phyloP scores from a whole-genome alignment of 1,140 invertebrate species.

The Hypsibius dujardini region DNA sequence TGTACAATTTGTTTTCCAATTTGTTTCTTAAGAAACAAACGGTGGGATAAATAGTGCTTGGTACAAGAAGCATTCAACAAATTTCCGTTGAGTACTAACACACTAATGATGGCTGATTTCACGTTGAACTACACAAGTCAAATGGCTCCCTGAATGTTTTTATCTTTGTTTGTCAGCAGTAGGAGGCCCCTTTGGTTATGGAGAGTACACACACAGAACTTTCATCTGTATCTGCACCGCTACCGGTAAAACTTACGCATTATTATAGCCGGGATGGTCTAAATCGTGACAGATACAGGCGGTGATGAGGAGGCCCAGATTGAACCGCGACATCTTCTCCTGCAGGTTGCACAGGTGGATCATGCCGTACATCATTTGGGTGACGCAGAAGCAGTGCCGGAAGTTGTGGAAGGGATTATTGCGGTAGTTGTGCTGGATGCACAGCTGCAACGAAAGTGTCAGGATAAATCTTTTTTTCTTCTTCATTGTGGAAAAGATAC shows the following conservation, averaged over 20 bases:
- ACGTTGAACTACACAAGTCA: too few species aligned
- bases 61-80: too few species aligned
- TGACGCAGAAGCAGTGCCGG: constrained; percentile 68
- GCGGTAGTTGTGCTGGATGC: constrained; percentile 67
- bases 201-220: neutral
- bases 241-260: constrained; percentile 32
- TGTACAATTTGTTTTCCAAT: too few species aligned
- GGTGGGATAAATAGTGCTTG: too few species aligned
- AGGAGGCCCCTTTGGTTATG: too few species aligned
- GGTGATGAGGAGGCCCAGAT: constrained; percentile 57
- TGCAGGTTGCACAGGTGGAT: constrained; percentile 41
- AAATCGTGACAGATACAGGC: constrained; percentile 54
- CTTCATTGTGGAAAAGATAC: too few species aligned
- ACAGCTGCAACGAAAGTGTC: constrained; percentile 21
- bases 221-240: constrained; percentile 9
- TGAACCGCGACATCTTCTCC: constrained; percentile 49
- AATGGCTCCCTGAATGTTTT: too few species aligned
- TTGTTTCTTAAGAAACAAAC: too few species aligned
- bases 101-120: too few species aligned
- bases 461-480: too few species aligned
- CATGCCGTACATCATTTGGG: constrained; percentile 60
- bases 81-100: too few species aligned
- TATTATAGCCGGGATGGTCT: constrained; percentile 37
- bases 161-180: too few species aligned
- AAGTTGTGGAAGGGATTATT: constrained; percentile 79